Evolutionary conservation across 2,113 vertebrate genomes (phyloP).

Genomic region (Pogona vitticeps): DNA sequence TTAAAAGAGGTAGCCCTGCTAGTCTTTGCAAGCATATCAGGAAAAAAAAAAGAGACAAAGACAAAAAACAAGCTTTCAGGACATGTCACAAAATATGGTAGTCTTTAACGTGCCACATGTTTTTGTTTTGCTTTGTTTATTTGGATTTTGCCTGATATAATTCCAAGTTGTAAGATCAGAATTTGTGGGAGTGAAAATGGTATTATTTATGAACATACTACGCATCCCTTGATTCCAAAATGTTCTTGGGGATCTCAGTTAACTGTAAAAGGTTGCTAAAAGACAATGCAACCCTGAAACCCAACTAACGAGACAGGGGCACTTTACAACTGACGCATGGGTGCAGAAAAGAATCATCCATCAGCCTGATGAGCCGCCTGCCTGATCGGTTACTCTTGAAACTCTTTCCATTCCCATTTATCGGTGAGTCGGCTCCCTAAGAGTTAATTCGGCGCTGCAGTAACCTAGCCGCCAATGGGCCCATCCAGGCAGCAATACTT

Average conservation of each 20-base stretch:
- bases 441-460: conserved; percentile 27
- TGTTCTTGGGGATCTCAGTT: background rate
- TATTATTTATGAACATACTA: background rate
- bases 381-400: background rate
- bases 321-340: background rate
- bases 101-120: no score
- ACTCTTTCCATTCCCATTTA: background rate
- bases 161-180: background rate
- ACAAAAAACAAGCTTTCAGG: no score
- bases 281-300: background rate
- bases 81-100: no score
- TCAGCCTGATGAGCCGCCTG: background rate
- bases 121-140: no score
- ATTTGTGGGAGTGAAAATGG: background rate
- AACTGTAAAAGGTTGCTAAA: background rate
- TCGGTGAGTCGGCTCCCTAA: conserved; percentile 6
- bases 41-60: no score
- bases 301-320: background rate
- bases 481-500: conserved; percentile 27
- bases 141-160: no score
- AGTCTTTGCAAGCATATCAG: no score
- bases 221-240: background rate
- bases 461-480: conserved; percentile 1
- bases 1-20: no score
- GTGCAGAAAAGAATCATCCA: background rate